Evolutionary conservation across 2,113 vertebrate genomes (phyloP).

Genomic region (Cavia aperea): DNA sequence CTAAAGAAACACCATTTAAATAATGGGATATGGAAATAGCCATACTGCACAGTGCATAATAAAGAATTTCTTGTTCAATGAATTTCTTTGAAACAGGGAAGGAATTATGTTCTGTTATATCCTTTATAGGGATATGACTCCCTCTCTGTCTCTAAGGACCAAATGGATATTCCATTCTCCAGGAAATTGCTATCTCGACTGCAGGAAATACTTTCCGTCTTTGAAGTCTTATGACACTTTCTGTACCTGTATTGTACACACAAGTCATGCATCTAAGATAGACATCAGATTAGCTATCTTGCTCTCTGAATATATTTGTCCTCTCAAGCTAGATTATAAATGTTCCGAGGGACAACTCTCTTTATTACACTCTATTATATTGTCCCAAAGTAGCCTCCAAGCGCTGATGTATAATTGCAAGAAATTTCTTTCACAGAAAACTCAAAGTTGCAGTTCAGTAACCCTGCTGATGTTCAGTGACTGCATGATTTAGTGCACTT

Average conservation of each 20-base stretch:
- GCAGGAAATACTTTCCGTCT: neutral
- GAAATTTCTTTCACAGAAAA: neutral
- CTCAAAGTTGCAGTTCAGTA: neutral
- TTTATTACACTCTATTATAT: neutral
- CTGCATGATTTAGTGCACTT: neutral
- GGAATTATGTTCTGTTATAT: neutral
- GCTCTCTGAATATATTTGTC: conserved; percentile 5
- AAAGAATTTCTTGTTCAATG: neutral
- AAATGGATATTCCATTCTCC: neutral
- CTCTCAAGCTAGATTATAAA: neutral
- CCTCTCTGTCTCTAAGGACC: neutral
- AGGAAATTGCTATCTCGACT: neutral
- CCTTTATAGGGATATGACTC: neutral
- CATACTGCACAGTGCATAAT: neutral
- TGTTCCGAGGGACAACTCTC: neutral
- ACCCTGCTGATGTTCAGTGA: neutral
- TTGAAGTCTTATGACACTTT: neutral
- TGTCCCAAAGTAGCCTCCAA: neutral
- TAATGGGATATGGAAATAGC: neutral
- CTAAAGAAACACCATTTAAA: conserved; percentile 14
- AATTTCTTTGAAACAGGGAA: neutral
- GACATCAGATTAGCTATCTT: neutral
- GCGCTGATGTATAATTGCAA: neutral
- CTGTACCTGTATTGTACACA: neutral
- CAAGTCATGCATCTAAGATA: neutral